Evolutionary conservation across 2,113 vertebrate genomes (phyloP).

Genomic region (Mustela nigripes): DNA sequence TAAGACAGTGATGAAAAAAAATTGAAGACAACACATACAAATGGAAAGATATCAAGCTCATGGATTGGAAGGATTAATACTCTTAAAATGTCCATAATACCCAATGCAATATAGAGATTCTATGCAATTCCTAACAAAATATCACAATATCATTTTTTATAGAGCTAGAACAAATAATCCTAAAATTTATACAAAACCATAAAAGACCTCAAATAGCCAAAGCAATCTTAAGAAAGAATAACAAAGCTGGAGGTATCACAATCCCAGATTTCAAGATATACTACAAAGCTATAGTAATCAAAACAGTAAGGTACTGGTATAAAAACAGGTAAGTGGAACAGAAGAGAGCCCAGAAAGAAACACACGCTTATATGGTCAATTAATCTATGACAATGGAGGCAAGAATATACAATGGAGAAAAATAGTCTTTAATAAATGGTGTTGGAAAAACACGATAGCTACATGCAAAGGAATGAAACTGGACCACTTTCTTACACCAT

Average conservation of each 20-base stretch:
- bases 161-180: not conserved
- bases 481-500: not conserved
- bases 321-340: not conserved
- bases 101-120: not conserved
- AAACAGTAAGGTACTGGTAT: not conserved
- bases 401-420: not conserved
- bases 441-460: not conserved
- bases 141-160: not conserved
- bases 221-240: not conserved
- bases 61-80: not conserved
- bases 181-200: not conserved
- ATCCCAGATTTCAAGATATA: not conserved
- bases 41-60: not conserved
- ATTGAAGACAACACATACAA: not conserved
- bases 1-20: not conserved
- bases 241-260: not conserved
- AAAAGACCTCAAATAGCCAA: not conserved
- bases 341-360: not conserved
- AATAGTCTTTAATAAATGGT: not conserved
- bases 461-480: not conserved
- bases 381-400: not conserved
- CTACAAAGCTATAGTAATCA: not conserved
- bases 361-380: not conserved
- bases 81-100: not conserved
- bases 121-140: not conserved